Evolutionary conservation across 2,797 vertebrate species (phyloP).

Genomic region (Poecile montanus): DNA sequence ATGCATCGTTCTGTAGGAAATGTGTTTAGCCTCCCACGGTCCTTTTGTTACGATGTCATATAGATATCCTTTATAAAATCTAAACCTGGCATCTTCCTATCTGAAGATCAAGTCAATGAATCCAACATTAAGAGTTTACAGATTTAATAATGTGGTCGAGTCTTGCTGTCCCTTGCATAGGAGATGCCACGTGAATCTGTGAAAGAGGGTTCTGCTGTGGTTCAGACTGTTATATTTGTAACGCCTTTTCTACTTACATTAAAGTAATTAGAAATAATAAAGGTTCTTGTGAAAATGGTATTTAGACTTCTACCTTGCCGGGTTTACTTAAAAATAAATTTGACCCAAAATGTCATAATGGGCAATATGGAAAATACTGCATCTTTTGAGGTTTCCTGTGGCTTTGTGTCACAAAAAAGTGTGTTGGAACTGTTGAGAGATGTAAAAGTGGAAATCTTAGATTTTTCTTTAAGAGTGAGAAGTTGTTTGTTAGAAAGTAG

Average conservation of each 20-base stretch:
- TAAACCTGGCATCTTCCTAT: conserved; percentile 24
- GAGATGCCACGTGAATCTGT: not conserved
- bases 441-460: not conserved
- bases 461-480: not conserved
- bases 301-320: not conserved
- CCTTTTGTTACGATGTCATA: conserved; percentile 1
- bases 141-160: not conserved
- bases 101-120: not conserved
- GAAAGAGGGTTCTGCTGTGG: not conserved
- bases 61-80: conserved; percentile 4
- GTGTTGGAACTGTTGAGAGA: not conserved
- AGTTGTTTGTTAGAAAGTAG: conserved; percentile 52
- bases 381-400: conserved; percentile 11
- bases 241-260: not conserved
- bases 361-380: not conserved
- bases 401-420: not conserved
- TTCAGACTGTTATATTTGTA: conserved; percentile 4
- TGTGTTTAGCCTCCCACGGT: not conserved
- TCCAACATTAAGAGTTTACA: not conserved
- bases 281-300: conserved; percentile 5
- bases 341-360: not conserved
- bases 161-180: not conserved
- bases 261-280: conserved; percentile 12
- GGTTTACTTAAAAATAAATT: not conserved
- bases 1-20: not conserved